Evolutionary conservation across 2,888 invertebrate species (phyloP).

Genomic region (Caenorhabditis wallacei): DNA sequence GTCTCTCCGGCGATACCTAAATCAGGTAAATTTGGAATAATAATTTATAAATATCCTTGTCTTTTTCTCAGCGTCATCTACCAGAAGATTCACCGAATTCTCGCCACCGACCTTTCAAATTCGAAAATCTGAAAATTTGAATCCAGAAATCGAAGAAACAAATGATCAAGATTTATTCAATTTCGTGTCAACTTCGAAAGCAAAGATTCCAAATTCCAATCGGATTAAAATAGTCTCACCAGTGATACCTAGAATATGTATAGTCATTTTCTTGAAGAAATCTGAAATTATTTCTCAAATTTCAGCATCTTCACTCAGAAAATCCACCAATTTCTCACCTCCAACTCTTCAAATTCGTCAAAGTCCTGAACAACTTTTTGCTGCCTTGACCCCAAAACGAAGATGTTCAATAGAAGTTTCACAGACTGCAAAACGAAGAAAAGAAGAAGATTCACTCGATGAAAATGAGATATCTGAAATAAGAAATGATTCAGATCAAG

Average conservation of each 20-base stretch:
- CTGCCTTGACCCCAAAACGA: slow-evolving; percentile 50
- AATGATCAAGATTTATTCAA: neutral
- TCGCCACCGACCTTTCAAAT: neutral
- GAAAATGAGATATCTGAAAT: neutral
- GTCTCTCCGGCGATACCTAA: slow-evolving; percentile 28
- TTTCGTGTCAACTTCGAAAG: neutral
- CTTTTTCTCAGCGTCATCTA: neutral
- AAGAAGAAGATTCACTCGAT: slow-evolving; percentile 26
- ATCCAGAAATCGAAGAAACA: neutral
- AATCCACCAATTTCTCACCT: slow-evolving; percentile 6
- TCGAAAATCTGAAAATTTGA: neutral
- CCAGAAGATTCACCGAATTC: neutral
- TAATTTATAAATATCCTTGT: too few species aligned
- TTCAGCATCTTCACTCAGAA: slow-evolving; percentile 3
- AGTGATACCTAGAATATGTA: neutral
- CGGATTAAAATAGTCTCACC: neutral
- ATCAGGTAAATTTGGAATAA: slow-evolving; percentile 6
- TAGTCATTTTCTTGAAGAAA: neutral
- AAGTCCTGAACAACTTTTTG: slow-evolving; percentile 60
- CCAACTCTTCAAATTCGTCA: slow-evolving; percentile 27
- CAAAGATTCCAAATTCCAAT: neutral
- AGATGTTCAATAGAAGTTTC: slow-evolving; percentile 15
- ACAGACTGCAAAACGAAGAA: slow-evolving; percentile 24
- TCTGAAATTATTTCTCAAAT: neutral
- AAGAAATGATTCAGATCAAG: neutral